A percentile compares a stretch with the other conserved stretches of the same genome.
Evolutionary conservation across 1,140 invertebrate species (phyloP).

Genomic region (Pseudobourletiella spinata): DNA sequence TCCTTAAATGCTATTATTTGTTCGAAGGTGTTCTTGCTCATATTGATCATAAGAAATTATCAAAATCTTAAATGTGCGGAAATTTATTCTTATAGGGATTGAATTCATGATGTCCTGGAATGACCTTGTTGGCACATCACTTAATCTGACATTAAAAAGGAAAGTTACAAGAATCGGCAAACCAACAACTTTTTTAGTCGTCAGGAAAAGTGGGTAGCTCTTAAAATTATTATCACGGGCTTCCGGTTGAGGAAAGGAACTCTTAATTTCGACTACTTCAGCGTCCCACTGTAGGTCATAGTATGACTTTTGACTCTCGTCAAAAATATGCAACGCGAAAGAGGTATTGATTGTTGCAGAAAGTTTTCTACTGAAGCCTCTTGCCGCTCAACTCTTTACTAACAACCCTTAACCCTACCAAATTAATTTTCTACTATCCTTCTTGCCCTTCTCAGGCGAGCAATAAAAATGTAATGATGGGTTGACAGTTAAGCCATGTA

Average conservation of each 20-base stretch:
- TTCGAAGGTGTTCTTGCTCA: no score
- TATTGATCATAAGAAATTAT: no score
- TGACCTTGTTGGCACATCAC: no score
- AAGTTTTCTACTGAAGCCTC: background rate
- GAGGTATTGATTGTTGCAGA: background rate
- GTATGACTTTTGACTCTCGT: background rate
- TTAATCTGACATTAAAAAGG: no score
- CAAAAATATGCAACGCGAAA: background rate
- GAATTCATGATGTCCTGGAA: background rate
- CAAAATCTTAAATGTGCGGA: no score
- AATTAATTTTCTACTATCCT: background rate
- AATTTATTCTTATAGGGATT: no score
- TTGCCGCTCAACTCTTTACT: background rate
- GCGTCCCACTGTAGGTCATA: background rate
- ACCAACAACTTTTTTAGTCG: no score
- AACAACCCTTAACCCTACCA: background rate
- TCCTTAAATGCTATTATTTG: no score
- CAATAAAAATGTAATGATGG: background rate
- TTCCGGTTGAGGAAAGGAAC: background rate
- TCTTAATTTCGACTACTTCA: background rate
- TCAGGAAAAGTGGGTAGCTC: no score
- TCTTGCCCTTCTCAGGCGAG: background rate
- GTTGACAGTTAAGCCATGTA: background rate
- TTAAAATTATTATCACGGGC: background rate
- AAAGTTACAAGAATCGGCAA: no score